Conservation (phyloP, 2,797 vertebrate species). For the Phylloscopus collybita region DNA sequence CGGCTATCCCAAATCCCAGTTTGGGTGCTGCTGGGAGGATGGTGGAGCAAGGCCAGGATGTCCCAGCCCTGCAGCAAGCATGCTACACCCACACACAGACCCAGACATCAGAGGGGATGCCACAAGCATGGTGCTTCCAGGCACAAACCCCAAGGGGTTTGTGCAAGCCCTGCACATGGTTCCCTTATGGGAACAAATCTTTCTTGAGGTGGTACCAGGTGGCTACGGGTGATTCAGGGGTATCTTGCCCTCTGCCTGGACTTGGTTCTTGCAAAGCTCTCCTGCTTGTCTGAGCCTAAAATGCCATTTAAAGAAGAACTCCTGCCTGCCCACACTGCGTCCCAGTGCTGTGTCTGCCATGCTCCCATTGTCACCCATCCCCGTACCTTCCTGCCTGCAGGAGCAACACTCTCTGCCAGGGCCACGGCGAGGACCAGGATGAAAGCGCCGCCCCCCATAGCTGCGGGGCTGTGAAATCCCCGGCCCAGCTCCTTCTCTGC, state of each 20-base stretch:
- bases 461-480: fast-evolving
- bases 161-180: too few species aligned
- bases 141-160: neutral
- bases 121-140: neutral
- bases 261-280: neutral
- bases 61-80: neutral
- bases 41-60: fast-evolving
- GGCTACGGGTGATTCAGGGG: neutral
- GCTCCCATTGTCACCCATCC: neutral
- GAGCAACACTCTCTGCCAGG: fast-evolving
- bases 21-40: neutral
- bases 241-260: neutral
- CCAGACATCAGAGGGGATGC: fast-evolving
- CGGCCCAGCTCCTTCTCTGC: fast-evolving
- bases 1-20: neutral
- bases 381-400: neutral
- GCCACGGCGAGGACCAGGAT: neutral
- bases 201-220: neutral
- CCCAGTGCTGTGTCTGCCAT: neutral
- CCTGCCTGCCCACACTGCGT: neutral
- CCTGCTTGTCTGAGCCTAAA: neutral
- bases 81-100: neutral
- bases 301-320: neutral
- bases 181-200: neutral
- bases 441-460: neutral